Evolutionary conservation across 2,888 invertebrate species (phyloP).

Genomic region (Microdon myrmicae): DNA sequence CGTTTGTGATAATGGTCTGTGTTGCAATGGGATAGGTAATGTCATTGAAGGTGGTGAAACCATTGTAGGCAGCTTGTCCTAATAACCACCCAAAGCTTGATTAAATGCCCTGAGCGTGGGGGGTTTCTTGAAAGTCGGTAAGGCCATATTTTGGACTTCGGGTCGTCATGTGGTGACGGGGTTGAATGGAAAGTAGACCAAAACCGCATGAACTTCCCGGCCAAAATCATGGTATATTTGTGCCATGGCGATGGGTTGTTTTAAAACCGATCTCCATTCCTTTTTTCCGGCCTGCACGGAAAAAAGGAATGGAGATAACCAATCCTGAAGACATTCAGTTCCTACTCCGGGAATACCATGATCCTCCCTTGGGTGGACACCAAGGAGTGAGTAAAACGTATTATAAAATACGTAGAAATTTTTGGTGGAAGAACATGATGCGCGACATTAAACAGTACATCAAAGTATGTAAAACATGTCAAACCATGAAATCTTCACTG

Average conservation of each 20-base stretch:
- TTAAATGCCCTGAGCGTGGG: constrained; percentile 80
- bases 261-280: constrained; percentile 74
- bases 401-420: too few species aligned
- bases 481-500: too few species aligned
- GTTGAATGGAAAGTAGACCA: constrained; percentile 80
- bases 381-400: too few species aligned
- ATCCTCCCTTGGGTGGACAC: too few species aligned
- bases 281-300: too few species aligned
- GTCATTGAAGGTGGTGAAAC: constrained; percentile 91
- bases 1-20: constrained; percentile 92
- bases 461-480: too few species aligned
- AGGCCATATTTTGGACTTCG: constrained; percentile 69
- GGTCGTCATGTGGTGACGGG: constrained; percentile 71
- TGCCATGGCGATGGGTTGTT: constrained; percentile 72
- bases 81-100: constrained; percentile 84
- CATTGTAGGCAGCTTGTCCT: constrained; percentile 83
- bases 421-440: too few species aligned
- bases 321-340: too few species aligned
- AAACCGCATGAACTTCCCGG: constrained; percentile 82
- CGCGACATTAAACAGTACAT: too few species aligned
- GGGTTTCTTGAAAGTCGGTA: constrained; percentile 72
- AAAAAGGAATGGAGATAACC: too few species aligned
- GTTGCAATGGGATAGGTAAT: constrained; percentile 89
- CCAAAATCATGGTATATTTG: constrained; percentile 88
- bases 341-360: too few species aligned